Base-by-base conservation (phyloP, 2,797 vertebrate species). In the Pseudochromis fuscus region DNA sequence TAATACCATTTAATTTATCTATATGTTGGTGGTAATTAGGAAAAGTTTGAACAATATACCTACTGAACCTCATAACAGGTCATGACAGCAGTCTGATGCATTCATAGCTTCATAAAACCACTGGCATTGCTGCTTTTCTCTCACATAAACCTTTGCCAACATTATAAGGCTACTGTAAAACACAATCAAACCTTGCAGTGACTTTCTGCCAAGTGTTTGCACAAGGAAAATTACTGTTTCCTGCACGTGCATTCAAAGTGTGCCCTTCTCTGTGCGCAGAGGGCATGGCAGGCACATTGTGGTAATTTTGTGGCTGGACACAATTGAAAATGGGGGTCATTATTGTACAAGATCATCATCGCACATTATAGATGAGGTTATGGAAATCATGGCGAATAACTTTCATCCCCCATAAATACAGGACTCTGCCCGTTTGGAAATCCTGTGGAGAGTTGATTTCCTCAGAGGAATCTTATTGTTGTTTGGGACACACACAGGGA, bases 401-500 rank as follows among this genome's bases (percentile, higher is more conserved):
- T 40, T 50, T 51, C 25, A 51, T 51, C 24, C 7, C 27, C 25
- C n/a, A 18, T 44, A 19, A 44, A 53, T 15, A 23, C 37, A 24
- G 27, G 19, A 11, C 16, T 42, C 10, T 15, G 23, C n/a, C 59
- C 48, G 45, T 44, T 21, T 44, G 42, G 42, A 19, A 19, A 19
- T 48, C 30, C 21, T 61, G 44, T 61, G 21, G 44, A 42, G 38
- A 0, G 44, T 48, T 49, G n/a, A n/a, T n/a, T 61, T 61, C 16
- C 30, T 19, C 59, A 37, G 15, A 61, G 46, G 2, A 61, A 10
- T 42, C 38, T 19, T 18, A 19, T 9, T 19, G 7, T 19, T n/a
- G 40, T 42, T 42, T 42, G 18, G 2, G 40, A 42, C 38, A n/a
- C 40, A 42, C 7, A n/a, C 15, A 4, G 16, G 21, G 10, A 19